Conservation (phyloP, 2,888 invertebrate genomes). For the Lathronympha strigana region DNA sequence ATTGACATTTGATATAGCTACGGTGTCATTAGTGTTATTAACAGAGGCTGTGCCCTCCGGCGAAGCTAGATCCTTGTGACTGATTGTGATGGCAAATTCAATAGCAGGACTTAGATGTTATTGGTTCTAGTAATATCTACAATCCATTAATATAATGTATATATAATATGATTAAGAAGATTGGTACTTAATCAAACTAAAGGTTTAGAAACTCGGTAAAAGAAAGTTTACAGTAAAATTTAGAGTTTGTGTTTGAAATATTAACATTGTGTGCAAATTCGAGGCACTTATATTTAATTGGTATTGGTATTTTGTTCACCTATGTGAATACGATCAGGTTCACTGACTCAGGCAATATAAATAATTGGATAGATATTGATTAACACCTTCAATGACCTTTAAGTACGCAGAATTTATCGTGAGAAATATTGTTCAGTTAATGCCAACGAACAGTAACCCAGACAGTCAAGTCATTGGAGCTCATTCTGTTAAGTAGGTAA, state of each 20-base stretch:
- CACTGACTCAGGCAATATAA: neutral
- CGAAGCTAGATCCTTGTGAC: neutral
- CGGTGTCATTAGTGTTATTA: neutral
- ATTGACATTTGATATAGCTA: neutral
- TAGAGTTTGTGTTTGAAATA: too few relatives aligned
- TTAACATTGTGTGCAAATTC: too few relatives aligned
- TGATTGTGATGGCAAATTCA: slow-evolving; percentile 3
- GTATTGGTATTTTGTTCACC: neutral
- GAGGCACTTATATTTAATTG: too few relatives aligned
- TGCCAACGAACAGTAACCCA: slow-evolving; percentile 17
- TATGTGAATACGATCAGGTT: neutral
- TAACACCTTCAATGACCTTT: slow-evolving; percentile 15
- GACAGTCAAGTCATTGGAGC: too few relatives aligned
- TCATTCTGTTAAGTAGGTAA: too few relatives aligned
- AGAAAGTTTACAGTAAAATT: neutral
- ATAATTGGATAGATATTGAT: neutral
- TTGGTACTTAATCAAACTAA: too few relatives aligned
- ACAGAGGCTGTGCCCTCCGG: neutral
- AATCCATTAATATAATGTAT: neutral
- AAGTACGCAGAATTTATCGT: slow-evolving; percentile 5
- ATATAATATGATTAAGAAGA: too few relatives aligned
- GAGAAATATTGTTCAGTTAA: slow-evolving; percentile 23
- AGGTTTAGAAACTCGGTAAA: too few relatives aligned
- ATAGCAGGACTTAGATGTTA: slow-evolving; percentile 8
- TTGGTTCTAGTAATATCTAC: slow-evolving; percentile 1